Conservation (phyloP, 2,113 vertebrate genomes). For the Cricetomys ansorgei region DNA sequence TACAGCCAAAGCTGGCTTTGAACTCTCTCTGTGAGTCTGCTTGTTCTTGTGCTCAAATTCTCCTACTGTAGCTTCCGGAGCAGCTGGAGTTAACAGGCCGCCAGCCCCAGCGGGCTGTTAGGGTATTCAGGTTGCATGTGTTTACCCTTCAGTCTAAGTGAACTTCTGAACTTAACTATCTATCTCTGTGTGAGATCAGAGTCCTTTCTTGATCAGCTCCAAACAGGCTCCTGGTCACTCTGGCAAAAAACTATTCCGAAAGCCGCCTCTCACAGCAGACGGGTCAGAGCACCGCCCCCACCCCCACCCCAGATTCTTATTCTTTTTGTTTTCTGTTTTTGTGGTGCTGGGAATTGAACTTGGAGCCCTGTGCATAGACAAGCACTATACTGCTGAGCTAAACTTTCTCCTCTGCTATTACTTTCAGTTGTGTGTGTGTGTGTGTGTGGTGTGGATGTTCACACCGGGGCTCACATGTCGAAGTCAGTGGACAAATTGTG, state of each 20-base stretch:
- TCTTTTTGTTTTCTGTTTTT: not conserved
- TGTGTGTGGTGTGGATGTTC: no score
- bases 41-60: no score
- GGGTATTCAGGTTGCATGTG: not conserved
- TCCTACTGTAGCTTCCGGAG: not conserved
- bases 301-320: not conserved
- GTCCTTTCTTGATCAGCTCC: not conserved
- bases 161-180: not conserved
- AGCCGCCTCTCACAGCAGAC: not conserved
- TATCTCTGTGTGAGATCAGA: slow-evolving; percentile 1
- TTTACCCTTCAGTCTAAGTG: not conserved
- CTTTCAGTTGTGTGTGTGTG: not conserved
- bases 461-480: no score
- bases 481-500: not conserved
- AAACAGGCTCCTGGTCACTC: not conserved
- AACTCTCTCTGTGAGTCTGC: not conserved
- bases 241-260: not conserved
- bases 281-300: not conserved
- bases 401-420: not conserved
- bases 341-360: not conserved
- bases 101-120: not conserved
- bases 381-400: not conserved
- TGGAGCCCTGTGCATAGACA: not conserved
- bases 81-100: not conserved
- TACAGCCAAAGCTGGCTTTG: not conserved